phyloP scores from a whole-genome alignment of 2,797 vertebrate species.

The Melopsittacus undulatus region DNA sequence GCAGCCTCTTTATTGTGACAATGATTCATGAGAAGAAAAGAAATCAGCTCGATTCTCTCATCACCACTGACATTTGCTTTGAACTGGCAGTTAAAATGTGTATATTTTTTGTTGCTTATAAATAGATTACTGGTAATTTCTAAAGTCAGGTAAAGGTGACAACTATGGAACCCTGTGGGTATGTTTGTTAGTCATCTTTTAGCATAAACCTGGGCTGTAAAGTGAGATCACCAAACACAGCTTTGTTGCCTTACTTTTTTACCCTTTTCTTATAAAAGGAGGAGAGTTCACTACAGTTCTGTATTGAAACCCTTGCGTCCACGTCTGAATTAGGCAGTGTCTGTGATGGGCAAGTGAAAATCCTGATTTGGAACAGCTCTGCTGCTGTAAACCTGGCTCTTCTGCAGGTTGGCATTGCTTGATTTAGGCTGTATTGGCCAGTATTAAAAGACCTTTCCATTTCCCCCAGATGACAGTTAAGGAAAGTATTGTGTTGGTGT shows the following conservation, averaged over 20 bases:
- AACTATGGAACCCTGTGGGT: neutral
- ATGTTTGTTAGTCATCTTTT: neutral
- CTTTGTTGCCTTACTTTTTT: neutral
- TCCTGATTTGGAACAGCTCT: slow-evolving; percentile 13
- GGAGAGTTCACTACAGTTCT: neutral
- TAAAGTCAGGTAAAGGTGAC: neutral
- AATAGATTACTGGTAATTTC: slow-evolving; percentile 7
- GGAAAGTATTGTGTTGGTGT: neutral
- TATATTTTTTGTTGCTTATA: neutral
- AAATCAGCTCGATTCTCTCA: slow-evolving; percentile 40
- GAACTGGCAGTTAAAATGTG: neutral
- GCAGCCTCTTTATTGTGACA: slow-evolving; percentile 50
- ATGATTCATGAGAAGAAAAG: slow-evolving; percentile 53
- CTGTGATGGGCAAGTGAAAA: neutral
- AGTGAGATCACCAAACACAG: neutral
- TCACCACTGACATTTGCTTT: slow-evolving; percentile 50
- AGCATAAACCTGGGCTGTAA: neutral
- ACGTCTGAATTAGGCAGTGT: neutral
- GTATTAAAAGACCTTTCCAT: slow-evolving; percentile 12
- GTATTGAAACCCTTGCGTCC: neutral
- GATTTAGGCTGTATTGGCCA: neutral
- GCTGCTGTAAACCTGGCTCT: neutral
- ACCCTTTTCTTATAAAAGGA: neutral
- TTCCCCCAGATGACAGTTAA: neutral
- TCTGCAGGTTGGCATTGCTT: neutral